A percentile compares a stretch with the other conserved stretches of the same genome.
phyloP scores from a whole-genome alignment of 2,797 vertebrate genomes.

The Decapterus maruadsi region DNA sequence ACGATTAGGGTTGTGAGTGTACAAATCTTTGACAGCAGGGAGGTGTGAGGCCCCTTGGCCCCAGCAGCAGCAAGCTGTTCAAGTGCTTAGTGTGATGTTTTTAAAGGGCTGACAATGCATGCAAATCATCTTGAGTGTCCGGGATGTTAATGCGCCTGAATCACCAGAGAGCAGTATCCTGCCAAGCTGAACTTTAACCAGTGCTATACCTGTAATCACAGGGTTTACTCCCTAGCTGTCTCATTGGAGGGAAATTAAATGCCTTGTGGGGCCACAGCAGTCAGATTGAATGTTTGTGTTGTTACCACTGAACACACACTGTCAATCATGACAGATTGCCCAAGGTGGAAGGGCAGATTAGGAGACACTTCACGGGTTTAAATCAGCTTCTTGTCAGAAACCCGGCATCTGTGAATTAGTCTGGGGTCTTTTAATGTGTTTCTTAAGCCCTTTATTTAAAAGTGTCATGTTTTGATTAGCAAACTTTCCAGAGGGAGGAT shows the following conservation, averaged over 20 bases:
- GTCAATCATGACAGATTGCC: constrained; percentile 81
- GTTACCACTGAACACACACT: constrained; percentile 77
- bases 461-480: constrained; percentile 54
- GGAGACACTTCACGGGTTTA: constrained; percentile 74
- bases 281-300: constrained; percentile 81
- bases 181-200: constrained; percentile 79
- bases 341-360: constrained; percentile 80
- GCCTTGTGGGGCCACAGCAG: constrained; percentile 66
- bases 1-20: constrained; percentile 63
- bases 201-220: constrained; percentile 78
- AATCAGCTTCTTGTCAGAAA: constrained; percentile 74
- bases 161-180: constrained; percentile 72
- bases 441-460: constrained; percentile 65
- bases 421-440: constrained; percentile 55
- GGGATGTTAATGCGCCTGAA: constrained; percentile 74
- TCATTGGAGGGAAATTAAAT: constrained; percentile 75
- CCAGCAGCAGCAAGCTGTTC: constrained; percentile 76
- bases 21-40: constrained; percentile 74
- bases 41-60: constrained; percentile 74
- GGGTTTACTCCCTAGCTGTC: constrained; percentile 73
- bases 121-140: constrained; percentile 78
- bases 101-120: constrained; percentile 79
- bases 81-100: constrained; percentile 75
- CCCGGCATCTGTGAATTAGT: constrained; percentile 68
- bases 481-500: constrained; percentile 54